Evolutionary conservation across 2,888 invertebrate genomes (phyloP).

Genomic region (Argyresthia albistria): DNA sequence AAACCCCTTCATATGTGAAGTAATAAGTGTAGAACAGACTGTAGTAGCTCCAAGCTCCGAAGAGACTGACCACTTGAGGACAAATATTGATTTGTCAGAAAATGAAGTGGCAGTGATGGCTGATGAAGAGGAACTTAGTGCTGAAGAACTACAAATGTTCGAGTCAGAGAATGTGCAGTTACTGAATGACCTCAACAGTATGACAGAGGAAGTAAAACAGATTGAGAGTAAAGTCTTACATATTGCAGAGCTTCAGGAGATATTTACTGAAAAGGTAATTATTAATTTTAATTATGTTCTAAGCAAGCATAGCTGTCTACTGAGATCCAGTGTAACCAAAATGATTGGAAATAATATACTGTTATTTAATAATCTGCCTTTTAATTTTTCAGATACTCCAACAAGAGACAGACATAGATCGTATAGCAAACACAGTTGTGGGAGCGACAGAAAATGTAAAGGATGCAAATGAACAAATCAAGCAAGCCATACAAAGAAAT

Average conservation of each 20-base stretch:
- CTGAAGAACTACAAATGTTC: slow-evolving; percentile 94
- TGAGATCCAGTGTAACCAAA: too few species aligned
- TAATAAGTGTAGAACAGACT: slow-evolving; percentile 26
- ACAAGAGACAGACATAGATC: slow-evolving; percentile 94
- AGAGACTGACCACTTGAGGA: slow-evolving; percentile 29
- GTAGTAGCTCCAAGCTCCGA: slow-evolving; percentile 20
- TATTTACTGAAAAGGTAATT: slow-evolving; percentile 93
- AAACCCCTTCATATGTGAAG: slow-evolving; percentile 38
- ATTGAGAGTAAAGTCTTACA: slow-evolving; percentile 95
- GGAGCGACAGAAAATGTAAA: slow-evolving; percentile 96
- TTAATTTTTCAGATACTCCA: slow-evolving; percentile 76
- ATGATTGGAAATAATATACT: too few species aligned
- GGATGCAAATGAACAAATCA: slow-evolving; percentile 96
- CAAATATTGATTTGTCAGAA: slow-evolving; percentile 46
- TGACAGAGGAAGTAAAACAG: slow-evolving; percentile 92
- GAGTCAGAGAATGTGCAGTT: slow-evolving; percentile 92
- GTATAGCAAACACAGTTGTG: slow-evolving; percentile 89
- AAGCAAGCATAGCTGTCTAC: neutral
- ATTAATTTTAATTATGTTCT: neutral
- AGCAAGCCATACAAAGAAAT: slow-evolving; percentile 97
- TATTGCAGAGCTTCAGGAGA: slow-evolving; percentile 94
- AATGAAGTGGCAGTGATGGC: slow-evolving; percentile 58
- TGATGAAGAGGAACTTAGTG: slow-evolving; percentile 79
- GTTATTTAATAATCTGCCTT: neutral
- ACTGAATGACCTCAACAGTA: slow-evolving; percentile 88